phyloP scores from a whole-genome alignment of 2,797 vertebrate genomes.

The Lacerta bilineata region DNA sequence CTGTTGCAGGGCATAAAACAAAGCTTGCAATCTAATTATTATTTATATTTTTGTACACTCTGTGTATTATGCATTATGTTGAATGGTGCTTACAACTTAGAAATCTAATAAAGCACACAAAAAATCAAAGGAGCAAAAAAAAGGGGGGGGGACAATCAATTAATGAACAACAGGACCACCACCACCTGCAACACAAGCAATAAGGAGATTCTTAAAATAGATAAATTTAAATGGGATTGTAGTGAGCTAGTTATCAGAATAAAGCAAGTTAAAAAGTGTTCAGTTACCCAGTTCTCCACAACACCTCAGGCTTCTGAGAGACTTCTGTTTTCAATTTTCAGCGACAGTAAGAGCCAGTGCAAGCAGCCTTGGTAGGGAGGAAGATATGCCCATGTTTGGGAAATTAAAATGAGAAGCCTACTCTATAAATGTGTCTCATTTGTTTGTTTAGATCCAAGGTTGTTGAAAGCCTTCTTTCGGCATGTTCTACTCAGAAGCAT shows the following conservation, averaged over 20 bases:
- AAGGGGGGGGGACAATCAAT: neutral
- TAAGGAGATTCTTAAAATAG: neutral
- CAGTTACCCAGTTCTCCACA: neutral
- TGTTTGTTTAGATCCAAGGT: neutral
- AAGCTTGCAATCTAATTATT: constrained; percentile 8
- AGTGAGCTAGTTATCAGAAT: neutral
- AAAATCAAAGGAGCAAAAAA: neutral
- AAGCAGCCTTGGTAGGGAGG: neutral
- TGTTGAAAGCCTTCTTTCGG: neutral
- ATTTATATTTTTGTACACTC: neutral
- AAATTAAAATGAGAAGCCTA: neutral
- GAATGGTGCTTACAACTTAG: neutral
- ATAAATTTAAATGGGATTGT: neutral
- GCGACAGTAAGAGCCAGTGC: neutral
- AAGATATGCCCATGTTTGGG: neutral
- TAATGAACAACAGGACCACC: neutral
- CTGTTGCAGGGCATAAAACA: neutral
- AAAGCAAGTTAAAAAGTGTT: neutral
- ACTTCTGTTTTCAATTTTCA: neutral
- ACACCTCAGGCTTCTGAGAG: too few species aligned
- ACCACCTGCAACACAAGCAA: neutral
- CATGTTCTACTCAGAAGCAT: neutral
- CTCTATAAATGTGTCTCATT: neutral
- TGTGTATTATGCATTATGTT: neutral
- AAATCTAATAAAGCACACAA: neutral